Conservation (phyloP, 2,113 vertebrate species). For the Phalacrocorax brasilianus region DNA sequence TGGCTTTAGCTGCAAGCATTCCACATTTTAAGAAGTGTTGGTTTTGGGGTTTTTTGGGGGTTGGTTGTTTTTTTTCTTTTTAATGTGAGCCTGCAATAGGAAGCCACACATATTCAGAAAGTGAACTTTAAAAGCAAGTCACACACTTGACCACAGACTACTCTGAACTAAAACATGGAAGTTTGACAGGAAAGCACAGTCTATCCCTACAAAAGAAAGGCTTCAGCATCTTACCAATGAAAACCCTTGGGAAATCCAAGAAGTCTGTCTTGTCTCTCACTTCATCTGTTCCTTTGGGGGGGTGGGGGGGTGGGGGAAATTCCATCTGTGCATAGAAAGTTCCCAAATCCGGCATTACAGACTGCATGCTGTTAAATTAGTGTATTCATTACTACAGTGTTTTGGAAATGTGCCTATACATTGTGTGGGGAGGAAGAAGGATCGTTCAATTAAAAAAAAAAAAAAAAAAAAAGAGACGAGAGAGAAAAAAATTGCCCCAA, state of each 20-base stretch:
- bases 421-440: background rate
- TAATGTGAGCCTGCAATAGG: background rate
- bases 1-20: conserved; percentile 35
- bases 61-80: background rate
- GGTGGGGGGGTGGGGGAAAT: background rate
- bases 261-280: conserved; percentile 52
- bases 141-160: background rate
- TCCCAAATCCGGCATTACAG: conserved; percentile 1
- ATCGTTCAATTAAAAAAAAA: background rate
- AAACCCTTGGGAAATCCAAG: conserved; percentile 22
- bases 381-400: conserved; percentile 4
- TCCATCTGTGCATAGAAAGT: conserved; percentile 49
- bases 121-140: background rate
- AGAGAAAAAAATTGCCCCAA: background rate
- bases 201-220: background rate
- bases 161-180: conserved; percentile 4
- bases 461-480: too few species aligned
- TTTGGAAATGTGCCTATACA: conserved; percentile 44
- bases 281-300: conserved; percentile 24
- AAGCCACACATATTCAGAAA: conserved; percentile 27
- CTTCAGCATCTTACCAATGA: background rate
- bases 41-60: too few species aligned
- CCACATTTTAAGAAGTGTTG: conserved; percentile 26
- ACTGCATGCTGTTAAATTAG: conserved; percentile 44
- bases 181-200: background rate